These are phyloP conservation scores for human (Homo sapiens) DNA, from an alignment of 2,113 vertebrate genomes.

Conservation along the genomic window GRCh38 chr3:17619501-17620000, in stretches of 20 bases:
- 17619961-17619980: background rate
- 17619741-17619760: background rate
- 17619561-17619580: background rate
- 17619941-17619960: background rate
- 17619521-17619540: background rate
- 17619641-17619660: background rate
- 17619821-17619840: background rate
- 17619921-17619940: background rate
- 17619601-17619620: background rate
- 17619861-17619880: background rate
- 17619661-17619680: background rate
- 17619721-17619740: background rate
- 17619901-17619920: background rate
- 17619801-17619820: background rate
- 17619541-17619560: background rate
- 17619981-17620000: background rate
- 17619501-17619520: background rate
- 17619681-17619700: background rate
- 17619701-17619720: background rate
- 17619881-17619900: background rate
- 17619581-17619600: background rate
- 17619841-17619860: background rate
- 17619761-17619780: background rate
- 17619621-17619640: background rate
- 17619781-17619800: background rate